Conservation (phyloP, 2,797 vertebrate species). For the Telmatherina bonti region DNA sequence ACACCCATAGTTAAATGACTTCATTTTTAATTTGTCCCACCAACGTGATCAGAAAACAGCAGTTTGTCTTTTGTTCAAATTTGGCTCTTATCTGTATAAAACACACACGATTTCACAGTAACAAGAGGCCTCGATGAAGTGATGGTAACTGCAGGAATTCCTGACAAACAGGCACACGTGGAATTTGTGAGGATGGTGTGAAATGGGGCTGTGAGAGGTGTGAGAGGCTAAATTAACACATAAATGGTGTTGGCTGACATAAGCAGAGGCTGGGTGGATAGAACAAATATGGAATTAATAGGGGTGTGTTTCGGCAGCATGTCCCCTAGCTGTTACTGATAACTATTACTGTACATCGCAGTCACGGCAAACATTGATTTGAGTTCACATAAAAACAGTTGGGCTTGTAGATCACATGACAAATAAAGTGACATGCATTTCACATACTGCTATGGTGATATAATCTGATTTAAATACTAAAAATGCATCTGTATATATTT, state of each 20-base stretch:
- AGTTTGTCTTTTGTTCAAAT: not conserved
- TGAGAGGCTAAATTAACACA: conserved; percentile 64
- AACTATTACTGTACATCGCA: not conserved
- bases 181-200: conserved; percentile 63
- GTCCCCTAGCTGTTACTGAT: not conserved
- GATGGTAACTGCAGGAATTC: conserved; percentile 42
- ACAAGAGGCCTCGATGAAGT: conserved; percentile 28
- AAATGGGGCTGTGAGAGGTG: conserved; percentile 61
- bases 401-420: not conserved
- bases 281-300: conserved; percentile 12
- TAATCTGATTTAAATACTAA: not conserved
- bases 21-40: not conserved
- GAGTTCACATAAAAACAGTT: conserved; percentile 7
- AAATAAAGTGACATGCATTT: not conserved
- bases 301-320: conserved; percentile 1
- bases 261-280: conserved; percentile 19
- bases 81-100: conserved; percentile 2
- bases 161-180: conserved; percentile 49
- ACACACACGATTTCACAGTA: conserved; percentile 35
- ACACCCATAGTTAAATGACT: not conserved
- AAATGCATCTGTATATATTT: not conserved
- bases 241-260: conserved; percentile 27
- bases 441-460: not conserved
- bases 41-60: not conserved
- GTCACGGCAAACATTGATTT: conserved; percentile 8